These are phyloP conservation scores for Habropoda laboriosa DNA, from an alignment of 1,140 invertebrate genomes.

Conservation along the genomic window DNA sequence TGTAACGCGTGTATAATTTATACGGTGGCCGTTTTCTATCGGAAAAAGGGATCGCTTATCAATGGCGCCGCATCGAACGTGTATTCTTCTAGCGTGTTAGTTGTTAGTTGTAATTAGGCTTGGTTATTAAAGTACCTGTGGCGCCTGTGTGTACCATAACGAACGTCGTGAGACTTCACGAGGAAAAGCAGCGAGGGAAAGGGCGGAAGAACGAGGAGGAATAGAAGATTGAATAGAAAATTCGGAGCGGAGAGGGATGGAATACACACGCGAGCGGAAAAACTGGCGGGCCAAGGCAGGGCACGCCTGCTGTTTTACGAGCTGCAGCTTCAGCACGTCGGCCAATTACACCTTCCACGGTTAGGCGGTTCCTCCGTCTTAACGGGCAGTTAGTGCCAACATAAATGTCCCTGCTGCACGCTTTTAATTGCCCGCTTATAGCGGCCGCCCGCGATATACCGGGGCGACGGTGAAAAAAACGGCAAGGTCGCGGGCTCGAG, in stretches of 20 bases:
- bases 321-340: slow-evolving; percentile 73
- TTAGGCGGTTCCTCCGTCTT: slow-evolving; percentile 76
- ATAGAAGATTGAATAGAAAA: background rate
- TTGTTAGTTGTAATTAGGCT: slow-evolving; percentile 9
- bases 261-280: slow-evolving; percentile 59
- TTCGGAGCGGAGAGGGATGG: background rate
- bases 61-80: background rate
- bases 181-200: background rate
- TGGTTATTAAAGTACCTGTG: background rate
- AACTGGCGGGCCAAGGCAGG: slow-evolving; percentile 56
- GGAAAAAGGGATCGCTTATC: slow-evolving; percentile 1
- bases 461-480: slow-evolving; percentile 7
- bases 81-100: slow-evolving; percentile 4
- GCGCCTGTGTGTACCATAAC: background rate
- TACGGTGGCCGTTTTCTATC: background rate
- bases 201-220: background rate
- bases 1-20: background rate
- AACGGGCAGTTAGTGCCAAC: slow-evolving; percentile 77
- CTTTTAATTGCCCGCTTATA: slow-evolving; percentile 77
- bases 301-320: slow-evolving; percentile 76
- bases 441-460: slow-evolving; percentile 59
- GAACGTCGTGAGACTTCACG: background rate
- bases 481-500: slow-evolving; percentile 4
- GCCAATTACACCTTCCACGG: slow-evolving; percentile 77
- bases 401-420: slow-evolving; percentile 75